Conservation (phyloP, 2,888 invertebrate species). For the Sialis lutaria region DNA sequence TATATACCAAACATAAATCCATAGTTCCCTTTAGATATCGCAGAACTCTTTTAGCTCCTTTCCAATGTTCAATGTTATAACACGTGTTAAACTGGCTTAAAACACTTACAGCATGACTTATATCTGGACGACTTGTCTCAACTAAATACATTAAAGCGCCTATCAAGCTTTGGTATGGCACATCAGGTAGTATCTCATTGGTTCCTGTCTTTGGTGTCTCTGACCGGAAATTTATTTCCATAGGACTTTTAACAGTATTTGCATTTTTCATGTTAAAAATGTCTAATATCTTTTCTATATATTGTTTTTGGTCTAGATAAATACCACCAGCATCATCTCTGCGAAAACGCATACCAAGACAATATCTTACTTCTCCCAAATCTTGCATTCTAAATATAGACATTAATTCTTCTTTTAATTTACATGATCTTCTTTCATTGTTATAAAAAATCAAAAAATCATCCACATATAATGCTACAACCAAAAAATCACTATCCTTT, state of each 20-base stretch:
- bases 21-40: conserved; percentile 13
- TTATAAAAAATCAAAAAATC: conserved; percentile 10
- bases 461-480: conserved; percentile 11
- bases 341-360: conserved; percentile 6
- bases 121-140: not conserved
- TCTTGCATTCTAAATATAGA: conserved; percentile 3
- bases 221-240: too few relatives aligned
- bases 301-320: conserved; percentile 5
- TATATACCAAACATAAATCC: conserved; percentile 12
- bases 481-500: conserved; percentile 6
- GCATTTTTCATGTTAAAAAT: conserved; percentile 7
- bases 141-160: not conserved
- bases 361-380: conserved; percentile 4
- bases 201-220: not conserved
- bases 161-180: not conserved
- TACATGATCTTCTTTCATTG: conserved; percentile 3
- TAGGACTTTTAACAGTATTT: conserved; percentile 4
- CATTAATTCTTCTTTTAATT: conserved; percentile 6
- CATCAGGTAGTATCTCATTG: not conserved
- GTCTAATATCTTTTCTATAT: conserved; percentile 4
- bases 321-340: conserved; percentile 3
- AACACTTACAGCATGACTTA: not conserved
- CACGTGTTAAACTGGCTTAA: not conserved
- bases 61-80: conserved; percentile 10
- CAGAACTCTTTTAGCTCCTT: conserved; percentile 15